Conservation (phyloP, 2,113 vertebrate genomes). For the Cygnus buccinator region DNA sequence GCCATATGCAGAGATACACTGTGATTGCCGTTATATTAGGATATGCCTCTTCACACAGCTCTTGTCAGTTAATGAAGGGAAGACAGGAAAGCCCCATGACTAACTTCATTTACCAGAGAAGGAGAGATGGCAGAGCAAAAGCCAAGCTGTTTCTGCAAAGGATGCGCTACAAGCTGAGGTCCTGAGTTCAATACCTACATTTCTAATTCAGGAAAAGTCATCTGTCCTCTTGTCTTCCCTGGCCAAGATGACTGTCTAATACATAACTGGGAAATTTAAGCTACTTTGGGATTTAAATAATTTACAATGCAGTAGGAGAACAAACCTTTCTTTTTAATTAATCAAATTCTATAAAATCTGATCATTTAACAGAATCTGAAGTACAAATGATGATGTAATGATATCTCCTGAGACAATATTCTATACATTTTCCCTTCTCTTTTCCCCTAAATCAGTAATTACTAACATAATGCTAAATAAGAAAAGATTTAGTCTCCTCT, state of each 20-base stretch:
- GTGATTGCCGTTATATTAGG: neutral
- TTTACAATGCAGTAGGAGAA: conserved; percentile 8
- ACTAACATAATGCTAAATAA: conserved; percentile 44
- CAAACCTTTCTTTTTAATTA: conserved; percentile 19
- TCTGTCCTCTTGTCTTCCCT: neutral
- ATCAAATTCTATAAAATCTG: conserved; percentile 4
- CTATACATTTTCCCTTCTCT: conserved; percentile 14
- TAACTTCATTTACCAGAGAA: neutral
- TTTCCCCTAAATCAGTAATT: conserved; percentile 49
- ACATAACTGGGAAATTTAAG: conserved; percentile 8
- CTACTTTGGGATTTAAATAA: conserved; percentile 31
- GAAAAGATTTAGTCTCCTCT: conserved; percentile 45
- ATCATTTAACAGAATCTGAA: conserved; percentile 21
- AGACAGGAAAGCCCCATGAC: neutral
- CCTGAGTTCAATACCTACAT: neutral
- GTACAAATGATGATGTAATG: conserved; percentile 10
- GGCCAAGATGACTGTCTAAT: neutral
- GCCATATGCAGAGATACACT: neutral
- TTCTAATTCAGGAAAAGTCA: conserved; percentile 23
- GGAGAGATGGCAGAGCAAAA: neutral
- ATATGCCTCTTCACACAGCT: neutral
- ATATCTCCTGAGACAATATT: neutral
- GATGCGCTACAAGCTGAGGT: neutral
- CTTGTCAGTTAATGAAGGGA: neutral
- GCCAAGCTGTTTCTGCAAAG: neutral